phyloP scores from a whole-genome alignment of 2,888 invertebrate genomes.

The Rhingia campestris region DNA sequence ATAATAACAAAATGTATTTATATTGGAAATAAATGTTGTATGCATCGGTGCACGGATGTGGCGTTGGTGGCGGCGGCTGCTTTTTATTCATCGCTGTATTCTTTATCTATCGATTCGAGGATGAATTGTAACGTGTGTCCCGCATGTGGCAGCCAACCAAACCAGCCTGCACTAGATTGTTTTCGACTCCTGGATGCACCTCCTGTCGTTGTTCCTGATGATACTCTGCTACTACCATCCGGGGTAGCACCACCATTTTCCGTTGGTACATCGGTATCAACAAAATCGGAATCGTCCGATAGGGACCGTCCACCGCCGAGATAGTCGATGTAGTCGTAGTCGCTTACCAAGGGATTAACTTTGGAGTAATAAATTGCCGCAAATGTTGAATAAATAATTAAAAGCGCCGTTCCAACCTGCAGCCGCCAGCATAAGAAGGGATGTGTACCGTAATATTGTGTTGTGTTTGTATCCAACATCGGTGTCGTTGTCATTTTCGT shows the following conservation, averaged over 20 bases:
- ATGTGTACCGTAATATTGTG: neutral
- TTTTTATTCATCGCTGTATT: slow-evolving; percentile 64
- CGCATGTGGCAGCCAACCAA: slow-evolving; percentile 79
- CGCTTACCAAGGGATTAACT: slow-evolving; percentile 91
- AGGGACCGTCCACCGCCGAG: slow-evolving; percentile 87
- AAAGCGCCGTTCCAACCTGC: slow-evolving; percentile 90
- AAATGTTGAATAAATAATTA: slow-evolving; percentile 92
- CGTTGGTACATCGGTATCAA: slow-evolving; percentile 75
- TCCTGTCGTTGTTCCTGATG: slow-evolving; percentile 22
- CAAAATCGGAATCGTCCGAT: slow-evolving; percentile 82
- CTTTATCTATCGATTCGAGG: slow-evolving; percentile 82
- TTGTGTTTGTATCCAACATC: slow-evolving; percentile 27
- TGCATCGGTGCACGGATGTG: slow-evolving; percentile 17
- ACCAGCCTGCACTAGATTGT: slow-evolving; percentile 72
- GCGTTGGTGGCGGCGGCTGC: neutral
- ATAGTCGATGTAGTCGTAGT: slow-evolving; percentile 90
- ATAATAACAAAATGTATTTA: slow-evolving; percentile 5
- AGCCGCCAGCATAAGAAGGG: slow-evolving; percentile 31
- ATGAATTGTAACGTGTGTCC: slow-evolving; percentile 81
- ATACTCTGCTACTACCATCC: slow-evolving; percentile 15
- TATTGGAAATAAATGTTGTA: slow-evolving; percentile 14
- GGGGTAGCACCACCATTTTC: slow-evolving; percentile 50
- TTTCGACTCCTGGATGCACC: slow-evolving; percentile 35
- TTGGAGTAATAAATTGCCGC: slow-evolving; percentile 94
- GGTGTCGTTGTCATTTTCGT: slow-evolving; percentile 10